Base-by-base conservation (phyloP, 2,797 vertebrate genomes). In the Ceryle rudis region DNA sequence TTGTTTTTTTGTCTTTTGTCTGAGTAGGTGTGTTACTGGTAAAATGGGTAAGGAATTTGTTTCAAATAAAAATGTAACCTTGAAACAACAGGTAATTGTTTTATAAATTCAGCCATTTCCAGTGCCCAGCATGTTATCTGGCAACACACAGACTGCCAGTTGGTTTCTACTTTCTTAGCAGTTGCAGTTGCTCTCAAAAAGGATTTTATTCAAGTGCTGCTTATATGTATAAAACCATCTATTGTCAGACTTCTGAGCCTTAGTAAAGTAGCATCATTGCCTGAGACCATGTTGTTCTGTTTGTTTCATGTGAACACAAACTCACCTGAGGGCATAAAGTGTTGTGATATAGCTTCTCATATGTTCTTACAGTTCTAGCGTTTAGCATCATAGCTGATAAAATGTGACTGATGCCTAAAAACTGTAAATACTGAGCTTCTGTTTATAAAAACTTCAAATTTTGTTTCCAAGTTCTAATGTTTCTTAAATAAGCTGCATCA, bases 131-230 rank as follows among this genome's bases (percentile, higher is more conserved):
- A 58, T 78, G 49, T 85, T 87, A 57, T 74, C 72, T 74, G 54
- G 91, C 87, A 96, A 73, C 42, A 47, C 39, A 61, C 18, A 73
- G 81, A 35, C 52, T 95, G 95, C 66, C 73, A 80, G 51, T 90
- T 81, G 66, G 11, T 95, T 96, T 83, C 65, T 81, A 67, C 86
- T 88, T 96, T 91, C 88, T 88, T 52, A 44, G 33, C 86, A 89
- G 44, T 64, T 95, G 84, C 49, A 86, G 49, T 72, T 81, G 21
- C 22, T 86, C 22, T 75, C 57, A 42, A 52, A 79, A 87, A 94
- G 54, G 57, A 81, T 74, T 94, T 85, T 87, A 81, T 46, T 26
- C 58, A 78, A 54, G 37, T 35, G 86, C 39, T 81, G 72, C 78
- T 93, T 92, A 47, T 65, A 54, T 33, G 22, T 81, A 73, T 58